Evolutionary conservation across 2,797 vertebrate genomes (phyloP), one percentile per base, ranked within the genome.

Genomic region (Sebastes glaucus): DNA sequence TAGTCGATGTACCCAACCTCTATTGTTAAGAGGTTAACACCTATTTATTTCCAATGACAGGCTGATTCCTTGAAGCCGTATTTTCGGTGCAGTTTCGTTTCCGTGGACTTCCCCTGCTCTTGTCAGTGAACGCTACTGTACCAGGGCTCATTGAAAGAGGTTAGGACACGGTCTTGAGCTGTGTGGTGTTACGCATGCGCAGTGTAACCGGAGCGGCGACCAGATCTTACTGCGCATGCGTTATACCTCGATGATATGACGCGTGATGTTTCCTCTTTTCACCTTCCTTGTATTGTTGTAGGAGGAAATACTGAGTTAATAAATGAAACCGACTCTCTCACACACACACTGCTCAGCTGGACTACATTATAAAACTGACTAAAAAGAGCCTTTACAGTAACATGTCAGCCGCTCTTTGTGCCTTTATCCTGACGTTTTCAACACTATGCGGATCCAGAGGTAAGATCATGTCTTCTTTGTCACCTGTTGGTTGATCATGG

Each of bases 241-340:
- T 20, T 0, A 0, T 46, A 8, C 14, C 0, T 16, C 6, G 0
- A 46, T 0, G 14, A 46, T 16, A 46, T 46, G 42, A 46, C 16
- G 42, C 42, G 7, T 18, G 6, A 20, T 2, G 0, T 18, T 0
- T 2, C 16, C 42, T 46, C 16, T 46, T 46, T 20, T 18, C 42
- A 18, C 16, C 16, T 0, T 46, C 42, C 42, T 18, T 46, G 42
- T 46, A 46, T 18, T 46, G 6, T 18, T 46, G 42, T 49, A 71
- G 74, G 71, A 80, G 82, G 86, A 88, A 88, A 71, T 9, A 38
- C 11, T 22, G 1, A 3, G 11, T 16, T 32, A 3, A 38, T 10
- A 25, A n/a, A 6, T 8, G 33, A 33, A 18, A 18, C 42, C 42
- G 16, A 63, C 2, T 13, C 11, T 10, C 55, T 6, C 35, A n/a